A percentile compares a stretch with the other conserved stretches of the same genome.
These are phyloP conservation scores for Tenthredo amoena DNA, from an alignment of 2,888 invertebrate genomes.

Conservation along the genomic window DNA sequence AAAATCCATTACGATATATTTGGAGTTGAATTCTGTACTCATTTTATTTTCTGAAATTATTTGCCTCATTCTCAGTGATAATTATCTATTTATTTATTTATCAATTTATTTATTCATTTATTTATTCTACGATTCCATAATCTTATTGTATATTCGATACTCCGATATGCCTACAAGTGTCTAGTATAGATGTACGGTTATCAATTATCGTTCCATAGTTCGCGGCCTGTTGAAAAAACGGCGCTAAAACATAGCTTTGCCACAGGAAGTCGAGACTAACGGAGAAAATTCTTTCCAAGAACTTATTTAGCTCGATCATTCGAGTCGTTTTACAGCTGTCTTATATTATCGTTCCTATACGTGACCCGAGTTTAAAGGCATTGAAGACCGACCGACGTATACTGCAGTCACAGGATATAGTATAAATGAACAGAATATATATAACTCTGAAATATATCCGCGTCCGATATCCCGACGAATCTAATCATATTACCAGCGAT, in stretches of 20 bases:
- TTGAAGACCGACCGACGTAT: too few relatives aligned
- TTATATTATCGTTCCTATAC: not conserved
- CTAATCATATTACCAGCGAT: not conserved
- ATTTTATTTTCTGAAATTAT: too few relatives aligned
- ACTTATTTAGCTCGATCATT: constrained; percentile 40
- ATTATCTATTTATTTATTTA: too few relatives aligned
- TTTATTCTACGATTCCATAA: not conserved
- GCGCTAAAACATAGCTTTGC: not conserved
- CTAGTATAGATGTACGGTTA: not conserved
- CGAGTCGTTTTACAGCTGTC: constrained; percentile 26
- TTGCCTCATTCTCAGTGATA: too few relatives aligned
- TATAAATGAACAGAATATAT: not conserved
- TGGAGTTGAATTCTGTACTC: too few relatives aligned
- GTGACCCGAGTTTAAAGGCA: constrained; percentile 14
- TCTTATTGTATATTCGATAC: not conserved
- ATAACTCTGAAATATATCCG: not conserved
- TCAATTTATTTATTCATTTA: not conserved
- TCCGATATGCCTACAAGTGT: not conserved
- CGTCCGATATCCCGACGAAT: not conserved
- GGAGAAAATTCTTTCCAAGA: constrained; percentile 25
- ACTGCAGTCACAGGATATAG: not conserved
- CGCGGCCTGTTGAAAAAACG: not conserved
- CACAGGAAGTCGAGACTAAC: not conserved
- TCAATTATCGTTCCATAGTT: constrained; percentile 2
- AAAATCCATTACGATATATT: too few relatives aligned